These are phyloP conservation scores for Pristionchus arcanus DNA, from an alignment of 2,888 invertebrate species.

Conservation along the genomic window DNA sequence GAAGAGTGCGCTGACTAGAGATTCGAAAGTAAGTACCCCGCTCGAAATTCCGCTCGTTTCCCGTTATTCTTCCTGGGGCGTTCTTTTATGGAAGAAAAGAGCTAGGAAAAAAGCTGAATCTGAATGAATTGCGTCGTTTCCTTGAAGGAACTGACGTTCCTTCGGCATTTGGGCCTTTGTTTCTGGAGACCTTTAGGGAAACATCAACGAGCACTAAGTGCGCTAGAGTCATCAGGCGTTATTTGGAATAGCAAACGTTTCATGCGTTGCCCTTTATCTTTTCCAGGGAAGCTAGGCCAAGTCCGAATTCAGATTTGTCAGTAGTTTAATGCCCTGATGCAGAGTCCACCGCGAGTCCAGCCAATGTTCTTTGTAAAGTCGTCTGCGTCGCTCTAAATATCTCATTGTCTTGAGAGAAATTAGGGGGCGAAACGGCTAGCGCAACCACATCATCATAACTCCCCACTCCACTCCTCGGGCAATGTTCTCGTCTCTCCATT, in stretches of 20 bases:
- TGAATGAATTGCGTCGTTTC: neutral
- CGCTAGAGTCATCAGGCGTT: neutral
- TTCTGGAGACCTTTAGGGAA: neutral
- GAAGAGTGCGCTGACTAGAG: neutral
- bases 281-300: too few relatives aligned
- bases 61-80: neutral
- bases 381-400: neutral
- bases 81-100: neutral
- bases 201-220: neutral
- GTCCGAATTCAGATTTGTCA: too few relatives aligned
- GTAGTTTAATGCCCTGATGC: neutral
- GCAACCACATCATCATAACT: constrained; percentile 33
- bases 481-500: too few relatives aligned
- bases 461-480: too few relatives aligned
- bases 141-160: neutral
- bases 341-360: neutral
- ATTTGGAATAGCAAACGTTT: too few relatives aligned
- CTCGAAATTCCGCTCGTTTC: neutral
- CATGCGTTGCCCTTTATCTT: too few relatives aligned
- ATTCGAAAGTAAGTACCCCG: neutral
- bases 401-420: neutral
- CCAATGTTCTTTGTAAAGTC: neutral
- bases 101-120: neutral
- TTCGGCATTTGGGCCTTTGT: neutral
- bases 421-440: neutral